A percentile compares a stretch with the other conserved stretches of the same genome.
Evolutionary conservation across 2,797 vertebrate species (phyloP).

Genomic region (Liasis olivaceus): DNA sequence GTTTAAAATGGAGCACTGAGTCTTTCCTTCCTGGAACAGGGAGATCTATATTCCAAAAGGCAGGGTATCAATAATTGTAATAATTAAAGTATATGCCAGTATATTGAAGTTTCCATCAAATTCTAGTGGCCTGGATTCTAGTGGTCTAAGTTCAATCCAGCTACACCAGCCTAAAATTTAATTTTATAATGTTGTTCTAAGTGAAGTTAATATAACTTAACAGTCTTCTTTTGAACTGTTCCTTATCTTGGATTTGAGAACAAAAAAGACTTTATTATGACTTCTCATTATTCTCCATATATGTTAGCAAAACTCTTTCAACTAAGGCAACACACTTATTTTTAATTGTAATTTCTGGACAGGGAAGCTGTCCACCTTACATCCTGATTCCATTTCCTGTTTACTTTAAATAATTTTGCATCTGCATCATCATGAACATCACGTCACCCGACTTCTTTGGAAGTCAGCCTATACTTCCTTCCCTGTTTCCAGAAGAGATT

Average conservation of each 20-base stretch:
- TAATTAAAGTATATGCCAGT: background rate
- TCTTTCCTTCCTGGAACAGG: too few species aligned
- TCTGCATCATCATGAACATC: background rate
- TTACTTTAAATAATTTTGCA: slow-evolving; percentile 13
- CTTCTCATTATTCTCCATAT: background rate
- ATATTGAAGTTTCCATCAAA: background rate
- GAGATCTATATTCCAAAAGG: too few species aligned
- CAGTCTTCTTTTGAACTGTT: background rate
- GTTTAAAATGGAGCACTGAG: too few species aligned
- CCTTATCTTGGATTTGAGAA: background rate
- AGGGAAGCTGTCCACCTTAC: slow-evolving; percentile 4
- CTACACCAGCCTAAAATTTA: background rate
- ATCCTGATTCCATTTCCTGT: slow-evolving; percentile 29
- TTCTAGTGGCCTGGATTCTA: background rate
- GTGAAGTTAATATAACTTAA: background rate
- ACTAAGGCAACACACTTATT: background rate
- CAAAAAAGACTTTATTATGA: background rate
- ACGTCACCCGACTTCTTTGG: background rate
- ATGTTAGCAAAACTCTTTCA: background rate
- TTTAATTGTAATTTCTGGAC: slow-evolving; percentile 11
- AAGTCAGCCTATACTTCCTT: slow-evolving; percentile 18
- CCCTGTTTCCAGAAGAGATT: background rate
- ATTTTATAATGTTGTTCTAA: background rate
- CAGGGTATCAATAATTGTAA: background rate
- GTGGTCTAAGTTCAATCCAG: too few species aligned